Conservation (phyloP, 2,888 invertebrate species). For the Caenorhabditis sp. region DNA sequence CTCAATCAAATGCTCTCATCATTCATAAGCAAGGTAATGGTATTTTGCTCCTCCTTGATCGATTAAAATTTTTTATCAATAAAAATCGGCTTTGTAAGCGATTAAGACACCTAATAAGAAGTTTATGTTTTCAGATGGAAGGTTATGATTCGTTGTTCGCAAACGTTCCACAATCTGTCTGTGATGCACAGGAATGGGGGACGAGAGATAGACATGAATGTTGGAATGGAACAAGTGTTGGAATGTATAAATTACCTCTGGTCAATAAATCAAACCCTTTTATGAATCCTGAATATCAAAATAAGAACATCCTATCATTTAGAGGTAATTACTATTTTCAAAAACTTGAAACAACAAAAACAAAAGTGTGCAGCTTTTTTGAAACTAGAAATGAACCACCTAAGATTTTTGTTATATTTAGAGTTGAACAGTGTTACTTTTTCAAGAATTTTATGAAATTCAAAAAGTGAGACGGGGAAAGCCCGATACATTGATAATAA, state of each 20-base stretch:
- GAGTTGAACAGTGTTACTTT: too few relatives aligned
- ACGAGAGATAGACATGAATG: conserved; percentile 11
- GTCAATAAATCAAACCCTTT: conserved; percentile 22
- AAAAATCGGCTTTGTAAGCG: conserved; percentile 20
- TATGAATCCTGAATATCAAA: conserved; percentile 33
- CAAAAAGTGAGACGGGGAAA: too few relatives aligned
- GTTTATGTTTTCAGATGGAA: conserved; percentile 20
- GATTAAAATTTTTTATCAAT: background rate
- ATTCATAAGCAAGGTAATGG: conserved; percentile 19
- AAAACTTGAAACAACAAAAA: too few relatives aligned
- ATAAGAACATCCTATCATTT: conserved; percentile 22
- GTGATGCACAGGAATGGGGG: conserved; percentile 24
- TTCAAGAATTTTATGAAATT: too few relatives aligned
- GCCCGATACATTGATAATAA: too few relatives aligned
- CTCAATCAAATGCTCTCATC: conserved; percentile 35
- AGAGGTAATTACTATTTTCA: too few relatives aligned
- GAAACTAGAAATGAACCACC: too few relatives aligned
- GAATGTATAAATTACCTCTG: conserved; percentile 10
- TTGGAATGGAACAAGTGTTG: conserved; percentile 39
- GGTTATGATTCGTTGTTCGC: conserved; percentile 23
- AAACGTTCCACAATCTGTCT: conserved; percentile 22
- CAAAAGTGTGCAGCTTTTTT: too few relatives aligned
- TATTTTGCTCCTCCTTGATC: conserved; percentile 6
- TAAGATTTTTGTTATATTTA: too few relatives aligned
- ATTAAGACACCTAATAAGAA: conserved; percentile 5